phyloP scores from a whole-genome alignment of 2,888 invertebrate species.

The Phortica magna region DNA sequence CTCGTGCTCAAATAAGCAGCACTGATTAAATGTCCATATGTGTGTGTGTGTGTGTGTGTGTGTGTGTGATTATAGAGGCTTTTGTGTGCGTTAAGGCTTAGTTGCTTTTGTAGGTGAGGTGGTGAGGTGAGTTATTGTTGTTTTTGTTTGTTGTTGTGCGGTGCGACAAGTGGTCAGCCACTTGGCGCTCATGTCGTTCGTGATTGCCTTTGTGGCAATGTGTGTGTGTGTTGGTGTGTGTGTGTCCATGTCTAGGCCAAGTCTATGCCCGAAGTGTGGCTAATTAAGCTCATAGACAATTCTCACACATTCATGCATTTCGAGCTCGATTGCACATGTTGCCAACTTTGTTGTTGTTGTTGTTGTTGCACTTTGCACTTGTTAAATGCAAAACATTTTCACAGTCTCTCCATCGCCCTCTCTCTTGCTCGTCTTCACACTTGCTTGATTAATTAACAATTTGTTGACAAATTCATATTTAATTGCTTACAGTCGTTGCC shows the following conservation, averaged over 20 bases:
- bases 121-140: background rate
- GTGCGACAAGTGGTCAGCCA: slow-evolving; percentile 56
- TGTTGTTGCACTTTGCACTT: background rate
- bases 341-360: background rate
- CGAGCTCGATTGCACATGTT: background rate
- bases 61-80: background rate
- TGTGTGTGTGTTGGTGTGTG: slow-evolving; percentile 47
- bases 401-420: background rate
- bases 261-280: slow-evolving; percentile 27
- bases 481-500: slow-evolving; percentile 26
- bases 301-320: background rate
- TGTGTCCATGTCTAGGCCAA: background rate
- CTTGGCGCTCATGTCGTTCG: slow-evolving; percentile 33
- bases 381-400: background rate
- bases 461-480: slow-evolving; percentile 24
- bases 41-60: background rate
- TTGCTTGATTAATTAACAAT: slow-evolving; percentile 29
- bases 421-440: background rate
- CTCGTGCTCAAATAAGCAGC: slow-evolving; percentile 49
- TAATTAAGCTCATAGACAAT: slow-evolving; percentile 8
- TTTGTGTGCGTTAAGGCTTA: background rate
- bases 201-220: slow-evolving; percentile 48
- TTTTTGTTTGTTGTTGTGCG: background rate
- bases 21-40: slow-evolving; percentile 56
- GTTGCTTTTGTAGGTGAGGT: background rate